Percentiles rank a stretch among this genome's conserved stretches.
Evolutionary conservation across 2,888 invertebrate genomes (phyloP).

Genomic region (Drosophila helvetica): DNA sequence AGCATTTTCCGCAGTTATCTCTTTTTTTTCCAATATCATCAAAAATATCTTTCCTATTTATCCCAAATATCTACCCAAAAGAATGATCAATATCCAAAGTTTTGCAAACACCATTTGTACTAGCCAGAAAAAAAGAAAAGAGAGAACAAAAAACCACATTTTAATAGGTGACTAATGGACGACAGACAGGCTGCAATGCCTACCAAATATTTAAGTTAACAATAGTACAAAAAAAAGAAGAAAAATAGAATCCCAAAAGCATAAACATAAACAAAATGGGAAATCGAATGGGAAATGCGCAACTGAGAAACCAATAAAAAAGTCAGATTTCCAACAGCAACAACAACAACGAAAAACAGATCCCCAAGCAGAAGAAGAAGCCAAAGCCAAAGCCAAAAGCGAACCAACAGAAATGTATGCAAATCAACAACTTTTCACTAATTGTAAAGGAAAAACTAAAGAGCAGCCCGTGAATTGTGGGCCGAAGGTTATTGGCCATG

Average conservation of each 20-base stretch:
- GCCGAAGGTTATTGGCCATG: slow-evolving; percentile 41
- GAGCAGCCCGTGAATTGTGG: not conserved
- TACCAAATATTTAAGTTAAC: slow-evolving; percentile 59
- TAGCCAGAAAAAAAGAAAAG: not conserved
- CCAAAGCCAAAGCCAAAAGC: not conserved
- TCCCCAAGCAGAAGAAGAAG: slow-evolving; percentile 36
- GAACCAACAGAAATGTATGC: slow-evolving; percentile 56
- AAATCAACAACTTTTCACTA: slow-evolving; percentile 59
- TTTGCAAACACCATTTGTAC: not conserved
- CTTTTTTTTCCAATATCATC: too few species aligned
- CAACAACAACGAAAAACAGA: slow-evolving; percentile 40
- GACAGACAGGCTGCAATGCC: slow-evolving; percentile 38
- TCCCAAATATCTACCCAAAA: not conserved
- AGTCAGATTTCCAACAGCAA: slow-evolving; percentile 54
- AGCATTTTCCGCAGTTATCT: too few species aligned
- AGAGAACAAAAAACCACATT: not conserved
- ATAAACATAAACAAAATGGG: slow-evolving; percentile 32
- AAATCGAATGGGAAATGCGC: slow-evolving; percentile 66
- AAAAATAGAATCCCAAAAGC: slow-evolving; percentile 6
- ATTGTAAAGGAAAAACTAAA: slow-evolving; percentile 36
- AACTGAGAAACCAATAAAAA: slow-evolving; percentile 71
- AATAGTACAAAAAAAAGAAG: slow-evolving; percentile 20
- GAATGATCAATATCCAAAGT: not conserved
- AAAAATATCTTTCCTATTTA: too few species aligned
- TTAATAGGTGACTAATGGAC: slow-evolving; percentile 42